Evolutionary conservation across 1,140 invertebrate species (phyloP), one percentile per base, ranked within the genome.

Genomic region (Notospermus geniculatus): DNA sequence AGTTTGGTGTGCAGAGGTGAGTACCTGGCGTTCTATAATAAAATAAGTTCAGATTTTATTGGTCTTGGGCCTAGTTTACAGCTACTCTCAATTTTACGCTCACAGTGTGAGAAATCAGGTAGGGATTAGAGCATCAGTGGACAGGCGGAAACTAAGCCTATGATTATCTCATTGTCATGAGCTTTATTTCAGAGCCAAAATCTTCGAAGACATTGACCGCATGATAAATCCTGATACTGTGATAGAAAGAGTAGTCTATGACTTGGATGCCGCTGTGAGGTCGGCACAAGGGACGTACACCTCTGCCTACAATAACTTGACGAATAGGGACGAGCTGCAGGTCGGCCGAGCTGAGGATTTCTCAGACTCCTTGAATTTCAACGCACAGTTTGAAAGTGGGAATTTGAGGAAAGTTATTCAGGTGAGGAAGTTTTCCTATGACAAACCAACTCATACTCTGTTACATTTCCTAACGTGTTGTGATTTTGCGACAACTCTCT

Each of bases 371-470:
- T 81, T 98, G 17, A 60, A 67, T 46, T 98, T 98, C 79, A 95
- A 98, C 78, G 95, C 94, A 13, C 87, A 94, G 67, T 98, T 98
- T 79, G 96, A 98, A 82, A 91, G 90, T 59, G 96, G 95, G 39
- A 98, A 98, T 82, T 83, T 98, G 58, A 88, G 93, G 2, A 95
- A 95, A 86, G 95, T 90, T 2, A 90, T 97, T 59, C 91, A 92
- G 82, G 92, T 97, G 54, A 90, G 60, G 54, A 25, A 29, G 39
- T 43, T 43, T 43, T 11, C 19, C 11, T 11, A 11, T 43, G 39
- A n/a, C n/a, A n/a, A n/a, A n/a, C n/a, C n/a, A n/a, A n/a, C n/a
- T n/a, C n/a, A n/a, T n/a, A n/a, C n/a, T n/a, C n/a, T n/a, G n/a
- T n/a, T n/a, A n/a, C n/a, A n/a, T n/a, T n/a, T n/a, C n/a, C n/a